Percentiles rank a stretch among this genome's conserved stretches.
These are phyloP conservation scores for Tolypeutes matacus DNA, from an alignment of 2,797 vertebrate species.

Conservation along the genomic window DNA sequence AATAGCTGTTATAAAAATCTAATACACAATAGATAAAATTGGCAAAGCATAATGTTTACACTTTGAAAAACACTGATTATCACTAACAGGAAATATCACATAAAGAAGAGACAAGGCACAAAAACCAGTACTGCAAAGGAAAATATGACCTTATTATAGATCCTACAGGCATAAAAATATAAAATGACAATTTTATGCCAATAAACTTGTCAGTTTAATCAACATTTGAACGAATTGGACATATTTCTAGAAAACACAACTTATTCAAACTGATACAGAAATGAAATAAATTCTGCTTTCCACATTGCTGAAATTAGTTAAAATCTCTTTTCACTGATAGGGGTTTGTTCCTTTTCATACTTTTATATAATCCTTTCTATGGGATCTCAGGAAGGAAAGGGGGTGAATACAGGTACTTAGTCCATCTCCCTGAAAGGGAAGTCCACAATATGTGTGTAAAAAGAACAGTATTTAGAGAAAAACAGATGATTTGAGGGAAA, in stretches of 20 bases:
- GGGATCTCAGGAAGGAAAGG: neutral
- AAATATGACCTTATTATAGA: neutral
- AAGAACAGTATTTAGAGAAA: conserved; percentile 22
- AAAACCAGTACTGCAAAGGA: neutral
- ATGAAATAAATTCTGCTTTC: neutral
- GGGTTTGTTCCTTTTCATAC: neutral
- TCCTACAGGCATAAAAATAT: neutral
- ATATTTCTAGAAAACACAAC: neutral
- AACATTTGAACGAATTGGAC: neutral
- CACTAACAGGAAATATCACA: neutral
- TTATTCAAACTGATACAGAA: conserved; percentile 7
- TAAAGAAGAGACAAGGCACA: neutral
- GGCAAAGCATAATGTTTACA: neutral
- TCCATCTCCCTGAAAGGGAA: neutral
- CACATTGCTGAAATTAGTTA: neutral
- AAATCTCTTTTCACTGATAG: neutral
- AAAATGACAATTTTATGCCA: neutral
- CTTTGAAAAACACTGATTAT: neutral
- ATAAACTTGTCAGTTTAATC: conserved; percentile 1
- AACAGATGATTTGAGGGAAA: neutral
- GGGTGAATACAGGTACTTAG: neutral
- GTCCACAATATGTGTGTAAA: neutral
- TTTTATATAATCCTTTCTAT: neutral
- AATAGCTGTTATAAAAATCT: neutral
- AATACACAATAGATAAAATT: neutral